Evolutionary conservation across 2,113 vertebrate species (phyloP).

Genomic region (Cyanoramphus novaezelandiae): DNA sequence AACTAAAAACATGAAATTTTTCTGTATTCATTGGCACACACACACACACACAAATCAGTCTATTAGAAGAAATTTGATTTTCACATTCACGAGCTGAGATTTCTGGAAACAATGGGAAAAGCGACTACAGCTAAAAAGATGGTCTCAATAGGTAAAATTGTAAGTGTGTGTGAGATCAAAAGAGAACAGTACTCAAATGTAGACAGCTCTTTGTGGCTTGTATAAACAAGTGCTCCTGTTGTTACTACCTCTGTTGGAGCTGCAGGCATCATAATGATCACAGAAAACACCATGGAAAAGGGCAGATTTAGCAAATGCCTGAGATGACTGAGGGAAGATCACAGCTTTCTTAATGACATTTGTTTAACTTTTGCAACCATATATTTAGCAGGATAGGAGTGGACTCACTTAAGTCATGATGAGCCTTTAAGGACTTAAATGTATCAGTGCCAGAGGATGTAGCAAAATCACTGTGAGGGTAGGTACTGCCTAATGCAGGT

Average conservation of each 20-base stretch:
- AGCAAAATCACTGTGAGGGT: background rate
- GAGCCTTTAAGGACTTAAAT: background rate
- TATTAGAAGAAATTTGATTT: background rate
- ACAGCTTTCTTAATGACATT: conserved; percentile 45
- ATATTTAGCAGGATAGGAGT: conserved; percentile 9
- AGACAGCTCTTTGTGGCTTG: conserved; percentile 54
- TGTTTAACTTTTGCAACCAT: conserved; percentile 21
- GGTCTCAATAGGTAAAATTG: background rate
- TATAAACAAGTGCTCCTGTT: conserved; percentile 63
- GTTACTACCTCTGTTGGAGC: conserved; percentile 38
- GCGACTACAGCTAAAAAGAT: background rate
- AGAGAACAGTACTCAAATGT: background rate
- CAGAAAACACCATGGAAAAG: conserved; percentile 29
- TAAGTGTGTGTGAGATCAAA: conserved; percentile 16
- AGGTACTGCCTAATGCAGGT: background rate
- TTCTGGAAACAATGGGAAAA: background rate
- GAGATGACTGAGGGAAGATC: conserved; percentile 46
- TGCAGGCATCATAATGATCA: conserved; percentile 50
- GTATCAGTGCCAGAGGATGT: background rate
- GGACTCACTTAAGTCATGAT: background rate
- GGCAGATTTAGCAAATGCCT: conserved; percentile 53
- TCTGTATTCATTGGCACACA: background rate
- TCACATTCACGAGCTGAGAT: background rate
- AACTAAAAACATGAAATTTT: background rate
- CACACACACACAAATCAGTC: background rate